Evolutionary conservation across 1,140 invertebrate species (phyloP).

Genomic region (Drosophila nigromelanica): DNA sequence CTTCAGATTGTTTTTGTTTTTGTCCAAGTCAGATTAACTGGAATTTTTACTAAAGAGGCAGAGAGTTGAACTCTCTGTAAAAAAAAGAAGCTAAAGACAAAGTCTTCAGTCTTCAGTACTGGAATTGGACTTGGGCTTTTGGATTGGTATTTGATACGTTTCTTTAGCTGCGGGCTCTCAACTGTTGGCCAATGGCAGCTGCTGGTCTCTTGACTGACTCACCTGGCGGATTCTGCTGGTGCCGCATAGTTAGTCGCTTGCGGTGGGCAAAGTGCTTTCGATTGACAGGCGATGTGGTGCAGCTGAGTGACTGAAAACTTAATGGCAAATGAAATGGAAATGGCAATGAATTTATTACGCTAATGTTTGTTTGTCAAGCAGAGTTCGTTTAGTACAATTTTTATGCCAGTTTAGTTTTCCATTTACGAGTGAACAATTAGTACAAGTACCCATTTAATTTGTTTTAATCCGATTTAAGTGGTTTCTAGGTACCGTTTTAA

Average conservation of each 20-base stretch:
- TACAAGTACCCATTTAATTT: neutral
- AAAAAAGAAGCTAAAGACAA: slow-evolving; percentile 16
- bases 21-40: slow-evolving; percentile 52
- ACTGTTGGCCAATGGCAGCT: slow-evolving; percentile 11
- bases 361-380: neutral
- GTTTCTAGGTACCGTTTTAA: too few species aligned
- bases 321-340: slow-evolving; percentile 56
- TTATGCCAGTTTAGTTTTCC: neutral
- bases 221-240: slow-evolving; percentile 43
- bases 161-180: slow-evolving; percentile 34
- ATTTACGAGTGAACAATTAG: neutral
- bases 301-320: slow-evolving; percentile 48
- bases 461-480: too few species aligned
- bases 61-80: slow-evolving; percentile 2
- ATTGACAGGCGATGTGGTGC: slow-evolving; percentile 61
- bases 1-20: slow-evolving; percentile 22
- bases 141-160: slow-evolving; percentile 48
- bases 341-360: slow-evolving; percentile 39
- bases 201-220: slow-evolving; percentile 34
- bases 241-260: neutral
- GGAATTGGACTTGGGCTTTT: slow-evolving; percentile 22
- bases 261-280: slow-evolving; percentile 47
- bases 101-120: neutral
- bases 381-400: neutral
- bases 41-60: slow-evolving; percentile 52